Evolutionary conservation across 2,888 invertebrate species (phyloP).

Genomic region (Eilema caniola): DNA sequence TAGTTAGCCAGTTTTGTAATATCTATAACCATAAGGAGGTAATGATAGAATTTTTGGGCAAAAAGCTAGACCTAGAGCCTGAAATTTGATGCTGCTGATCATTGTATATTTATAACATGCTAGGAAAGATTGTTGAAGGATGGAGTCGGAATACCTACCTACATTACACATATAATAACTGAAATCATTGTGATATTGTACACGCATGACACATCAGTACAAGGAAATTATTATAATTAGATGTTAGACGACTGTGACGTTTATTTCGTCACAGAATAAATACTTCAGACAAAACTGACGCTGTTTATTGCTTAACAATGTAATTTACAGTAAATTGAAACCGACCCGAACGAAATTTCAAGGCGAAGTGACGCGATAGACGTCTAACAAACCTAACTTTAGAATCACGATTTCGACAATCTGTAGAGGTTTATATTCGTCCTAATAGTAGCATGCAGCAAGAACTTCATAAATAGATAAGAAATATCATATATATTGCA

Average conservation of each 20-base stretch:
- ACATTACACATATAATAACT: neutral
- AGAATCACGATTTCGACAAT: constrained; percentile 3
- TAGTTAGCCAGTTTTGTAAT: too few relatives aligned
- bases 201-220: neutral
- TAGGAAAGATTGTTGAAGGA: neutral
- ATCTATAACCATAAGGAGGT: too few relatives aligned
- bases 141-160: too few relatives aligned
- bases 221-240: neutral
- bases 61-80: too few relatives aligned
- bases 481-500: constrained; percentile 21
- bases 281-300: constrained; percentile 45
- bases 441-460: constrained; percentile 19
- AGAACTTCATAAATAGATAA: constrained; percentile 19
- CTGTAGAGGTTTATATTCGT: constrained; percentile 18
- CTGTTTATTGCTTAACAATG: constrained; percentile 37
- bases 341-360: constrained; percentile 32
- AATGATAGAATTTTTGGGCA: neutral
- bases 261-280: constrained; percentile 53
- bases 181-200: neutral
- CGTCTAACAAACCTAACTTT: neutral
- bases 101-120: neutral
- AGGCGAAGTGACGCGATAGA: constrained; percentile 41
- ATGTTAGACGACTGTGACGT: constrained; percentile 55
- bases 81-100: neutral
- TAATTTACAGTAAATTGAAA: constrained; percentile 22